phyloP scores from a whole-genome alignment of 2,113 vertebrate species.

The Okapia johnstoni region DNA sequence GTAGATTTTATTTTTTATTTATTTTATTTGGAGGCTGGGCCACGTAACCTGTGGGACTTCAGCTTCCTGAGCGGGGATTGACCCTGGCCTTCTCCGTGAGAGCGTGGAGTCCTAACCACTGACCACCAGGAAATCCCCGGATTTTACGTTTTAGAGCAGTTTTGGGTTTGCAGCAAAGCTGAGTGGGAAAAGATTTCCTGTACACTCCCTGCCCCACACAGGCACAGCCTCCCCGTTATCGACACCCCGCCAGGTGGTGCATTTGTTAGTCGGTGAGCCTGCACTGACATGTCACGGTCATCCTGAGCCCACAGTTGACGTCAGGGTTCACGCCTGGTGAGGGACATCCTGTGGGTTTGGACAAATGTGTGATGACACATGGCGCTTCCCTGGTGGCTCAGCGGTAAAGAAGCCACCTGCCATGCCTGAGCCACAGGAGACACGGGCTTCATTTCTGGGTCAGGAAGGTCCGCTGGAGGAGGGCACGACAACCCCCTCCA shows the following conservation, averaged over 20 bases:
- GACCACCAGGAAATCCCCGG: background rate
- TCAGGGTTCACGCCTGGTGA: background rate
- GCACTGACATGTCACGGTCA: rapidly evolving
- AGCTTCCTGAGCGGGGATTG: rapidly evolving
- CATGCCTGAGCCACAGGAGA: background rate
- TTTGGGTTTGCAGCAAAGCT: background rate
- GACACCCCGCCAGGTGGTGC: background rate
- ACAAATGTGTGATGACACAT: rapidly evolving
- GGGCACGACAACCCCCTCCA: background rate
- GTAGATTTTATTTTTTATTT: background rate
- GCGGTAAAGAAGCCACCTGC: background rate
- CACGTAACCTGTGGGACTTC: background rate
- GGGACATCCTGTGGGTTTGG: background rate
- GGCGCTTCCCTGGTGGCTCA: background rate
- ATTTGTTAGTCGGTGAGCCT: rapidly evolving
- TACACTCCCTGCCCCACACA: rapidly evolving
- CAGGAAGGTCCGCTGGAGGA: background rate
- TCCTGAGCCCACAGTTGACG: rapidly evolving
- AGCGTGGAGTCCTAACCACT: background rate
- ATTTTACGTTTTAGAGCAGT: background rate
- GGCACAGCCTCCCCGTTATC: background rate
- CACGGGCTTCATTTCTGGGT: background rate
- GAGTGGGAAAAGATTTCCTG: background rate
- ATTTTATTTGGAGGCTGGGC: background rate
- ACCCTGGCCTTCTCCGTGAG: background rate